Conservation (phyloP, 1,140 invertebrate species). For the Penaeus vannamei region DNA sequence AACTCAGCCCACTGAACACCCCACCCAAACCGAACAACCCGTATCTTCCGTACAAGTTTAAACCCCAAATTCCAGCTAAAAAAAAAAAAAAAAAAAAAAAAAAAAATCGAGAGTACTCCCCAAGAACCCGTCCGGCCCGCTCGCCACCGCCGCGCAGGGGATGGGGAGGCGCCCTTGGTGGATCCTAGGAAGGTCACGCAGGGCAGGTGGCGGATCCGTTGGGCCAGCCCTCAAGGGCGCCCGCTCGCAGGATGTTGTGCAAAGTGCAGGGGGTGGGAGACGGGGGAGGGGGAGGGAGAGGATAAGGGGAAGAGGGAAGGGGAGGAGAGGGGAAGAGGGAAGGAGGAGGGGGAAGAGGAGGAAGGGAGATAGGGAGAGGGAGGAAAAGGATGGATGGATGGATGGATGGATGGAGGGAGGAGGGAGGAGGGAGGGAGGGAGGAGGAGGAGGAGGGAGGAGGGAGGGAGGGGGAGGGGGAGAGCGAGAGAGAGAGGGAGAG, state of each 20-base stretch:
- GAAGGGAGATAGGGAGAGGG: not conserved
- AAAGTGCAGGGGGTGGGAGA: not conserved
- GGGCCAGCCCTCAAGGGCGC: no score
- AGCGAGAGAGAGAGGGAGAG: conserved; percentile 6
- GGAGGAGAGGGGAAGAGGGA: not conserved
- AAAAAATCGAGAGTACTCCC: no score
- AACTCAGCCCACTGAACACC: not conserved
- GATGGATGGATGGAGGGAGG: not conserved
- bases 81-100: no score
- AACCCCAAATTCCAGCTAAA: no score
- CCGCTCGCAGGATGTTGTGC: not conserved
- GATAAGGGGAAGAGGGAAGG: not conserved
- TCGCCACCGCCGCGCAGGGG: no score
- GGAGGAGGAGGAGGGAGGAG: not conserved
- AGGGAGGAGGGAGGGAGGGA: not conserved
- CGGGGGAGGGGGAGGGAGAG: not conserved
- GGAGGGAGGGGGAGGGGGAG: not conserved
- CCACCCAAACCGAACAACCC: not conserved
- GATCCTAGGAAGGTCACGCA: no score
- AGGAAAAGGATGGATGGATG: not conserved
- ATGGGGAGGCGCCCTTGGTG: no score
- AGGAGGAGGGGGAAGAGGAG: not conserved
- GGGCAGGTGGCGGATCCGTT: no score
- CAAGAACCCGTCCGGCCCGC: no score
- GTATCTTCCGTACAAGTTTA: no score